A percentile compares a stretch with the other conserved stretches of the same genome.
These are phyloP conservation scores for Silvanus unidentatus DNA, from an alignment of 2,888 invertebrate genomes.

Conservation along the genomic window DNA sequence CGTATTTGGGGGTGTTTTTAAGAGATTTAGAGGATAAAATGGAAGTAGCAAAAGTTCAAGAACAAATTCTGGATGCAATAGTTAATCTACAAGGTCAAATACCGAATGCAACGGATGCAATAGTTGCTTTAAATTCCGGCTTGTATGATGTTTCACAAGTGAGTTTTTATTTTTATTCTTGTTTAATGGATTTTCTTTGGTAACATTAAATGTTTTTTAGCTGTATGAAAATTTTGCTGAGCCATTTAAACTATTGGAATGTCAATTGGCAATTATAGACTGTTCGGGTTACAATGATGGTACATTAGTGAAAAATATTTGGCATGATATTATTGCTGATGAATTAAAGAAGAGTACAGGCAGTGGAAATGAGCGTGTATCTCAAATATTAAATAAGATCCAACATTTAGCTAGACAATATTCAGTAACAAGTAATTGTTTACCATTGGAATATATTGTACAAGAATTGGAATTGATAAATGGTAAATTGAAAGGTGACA, in stretches of 20 bases:
- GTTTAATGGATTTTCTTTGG: not conserved
- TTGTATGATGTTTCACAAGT: slow-evolving; percentile 84
- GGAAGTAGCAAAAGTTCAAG: slow-evolving; percentile 84
- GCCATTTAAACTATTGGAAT: slow-evolving; percentile 83
- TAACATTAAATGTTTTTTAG: slow-evolving; percentile 12
- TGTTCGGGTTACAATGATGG: slow-evolving; percentile 91
- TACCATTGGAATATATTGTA: slow-evolving; percentile 79
- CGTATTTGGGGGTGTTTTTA: slow-evolving; percentile 69
- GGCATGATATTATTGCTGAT: slow-evolving; percentile 74
- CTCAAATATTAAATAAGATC: slow-evolving; percentile 69
- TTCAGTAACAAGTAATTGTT: slow-evolving; percentile 76
- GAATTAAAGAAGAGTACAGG: slow-evolving; percentile 47
- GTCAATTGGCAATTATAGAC: slow-evolving; percentile 90
- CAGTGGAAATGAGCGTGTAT: slow-evolving; percentile 55
- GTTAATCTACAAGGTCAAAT: slow-evolving; percentile 46
- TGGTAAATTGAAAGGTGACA: slow-evolving; percentile 64
- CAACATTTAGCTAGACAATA: slow-evolving; percentile 72
- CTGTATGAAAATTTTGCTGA: slow-evolving; percentile 86
- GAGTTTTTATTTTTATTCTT: slow-evolving; percentile 10
- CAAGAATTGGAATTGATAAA: slow-evolving; percentile 72
- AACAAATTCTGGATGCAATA: slow-evolving; percentile 62
- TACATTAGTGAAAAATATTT: slow-evolving; percentile 76
- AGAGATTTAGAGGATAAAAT: slow-evolving; percentile 89
- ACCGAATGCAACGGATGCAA: slow-evolving; percentile 49
- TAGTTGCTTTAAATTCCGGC: slow-evolving; percentile 69